Percentiles rank a stretch among this genome's conserved stretches.
phyloP scores from a whole-genome alignment of 2,113 vertebrate genomes.

The Quiscalus mexicanus region DNA sequence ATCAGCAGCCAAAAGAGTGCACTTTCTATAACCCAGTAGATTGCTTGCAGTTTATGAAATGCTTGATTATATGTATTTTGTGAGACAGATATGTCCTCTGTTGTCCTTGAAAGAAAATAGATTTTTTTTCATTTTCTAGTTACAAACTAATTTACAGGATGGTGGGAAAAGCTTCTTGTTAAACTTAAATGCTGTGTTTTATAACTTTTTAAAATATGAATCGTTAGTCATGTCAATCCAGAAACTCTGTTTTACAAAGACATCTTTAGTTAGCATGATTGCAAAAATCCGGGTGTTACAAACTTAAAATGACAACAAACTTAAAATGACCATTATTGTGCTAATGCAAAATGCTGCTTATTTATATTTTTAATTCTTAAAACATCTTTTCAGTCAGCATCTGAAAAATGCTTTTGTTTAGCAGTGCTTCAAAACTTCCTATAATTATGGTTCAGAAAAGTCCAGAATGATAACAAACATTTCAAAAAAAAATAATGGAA shows the following conservation, averaged over 20 bases:
- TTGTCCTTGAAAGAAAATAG: not conserved
- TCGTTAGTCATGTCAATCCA: not conserved
- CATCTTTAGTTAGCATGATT: not conserved
- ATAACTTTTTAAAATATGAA: not conserved
- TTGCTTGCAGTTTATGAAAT: not conserved
- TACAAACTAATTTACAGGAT: not conserved
- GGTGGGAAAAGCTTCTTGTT: not conserved
- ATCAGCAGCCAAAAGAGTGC: not conserved
- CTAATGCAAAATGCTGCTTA: not conserved
- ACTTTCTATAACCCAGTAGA: not conserved
- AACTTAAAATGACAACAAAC: not conserved
- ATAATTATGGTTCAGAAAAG: not conserved
- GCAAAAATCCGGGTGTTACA: not conserved
- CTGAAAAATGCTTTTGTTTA: not conserved
- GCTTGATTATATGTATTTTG: not conserved
- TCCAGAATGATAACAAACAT: not conserved
- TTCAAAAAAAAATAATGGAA: not conserved
- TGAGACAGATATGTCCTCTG: not conserved
- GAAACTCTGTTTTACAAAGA: not conserved
- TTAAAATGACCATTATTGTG: not conserved
- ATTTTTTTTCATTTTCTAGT: not conserved
- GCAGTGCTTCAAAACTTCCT: not conserved
- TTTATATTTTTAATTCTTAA: not conserved
- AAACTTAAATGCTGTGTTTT: not conserved
- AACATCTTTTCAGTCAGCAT: not conserved